These are phyloP conservation scores for Gonioctena quinquepunctata DNA, from an alignment of 1,140 invertebrate species.

Conservation along the genomic window DNA sequence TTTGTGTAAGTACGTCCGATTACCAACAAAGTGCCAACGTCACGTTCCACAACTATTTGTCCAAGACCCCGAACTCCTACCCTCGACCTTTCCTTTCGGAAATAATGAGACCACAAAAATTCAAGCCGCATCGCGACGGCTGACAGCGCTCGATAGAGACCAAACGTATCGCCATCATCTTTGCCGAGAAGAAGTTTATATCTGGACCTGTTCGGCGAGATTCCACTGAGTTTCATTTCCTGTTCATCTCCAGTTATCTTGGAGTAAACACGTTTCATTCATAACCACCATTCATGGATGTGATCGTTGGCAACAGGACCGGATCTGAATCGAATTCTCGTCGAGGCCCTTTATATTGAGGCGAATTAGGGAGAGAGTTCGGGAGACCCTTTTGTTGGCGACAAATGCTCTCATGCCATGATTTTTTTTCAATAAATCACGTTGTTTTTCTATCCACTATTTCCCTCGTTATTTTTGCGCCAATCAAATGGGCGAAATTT, in stretches of 20 bases:
- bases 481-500: too few relatives aligned
- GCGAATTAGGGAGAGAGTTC: too few relatives aligned
- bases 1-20: too few relatives aligned
- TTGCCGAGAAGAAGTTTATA: background rate
- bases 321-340: too few relatives aligned
- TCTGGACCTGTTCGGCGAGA: slow-evolving; percentile 37
- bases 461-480: too few relatives aligned
- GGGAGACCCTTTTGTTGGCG: too few relatives aligned
- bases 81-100: background rate
- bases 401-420: too few relatives aligned
- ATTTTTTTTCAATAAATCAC: too few relatives aligned
- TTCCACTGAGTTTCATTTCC: slow-evolving; percentile 47
- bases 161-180: background rate
- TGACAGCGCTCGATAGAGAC: background rate
- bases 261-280: slow-evolving; percentile 48
- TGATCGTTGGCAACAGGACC: background rate
- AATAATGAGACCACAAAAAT: background rate
- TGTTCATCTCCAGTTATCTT: slow-evolving; percentile 47
- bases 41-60: background rate
- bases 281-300: slow-evolving; percentile 47
- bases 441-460: too few relatives aligned
- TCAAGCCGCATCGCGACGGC: background rate
- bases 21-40: background rate
- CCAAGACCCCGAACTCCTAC: background rate
- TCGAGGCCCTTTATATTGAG: background rate